These are phyloP conservation scores for Tenthredo distinguenda DNA, from an alignment of 2,888 invertebrate species.

Conservation along the genomic window DNA sequence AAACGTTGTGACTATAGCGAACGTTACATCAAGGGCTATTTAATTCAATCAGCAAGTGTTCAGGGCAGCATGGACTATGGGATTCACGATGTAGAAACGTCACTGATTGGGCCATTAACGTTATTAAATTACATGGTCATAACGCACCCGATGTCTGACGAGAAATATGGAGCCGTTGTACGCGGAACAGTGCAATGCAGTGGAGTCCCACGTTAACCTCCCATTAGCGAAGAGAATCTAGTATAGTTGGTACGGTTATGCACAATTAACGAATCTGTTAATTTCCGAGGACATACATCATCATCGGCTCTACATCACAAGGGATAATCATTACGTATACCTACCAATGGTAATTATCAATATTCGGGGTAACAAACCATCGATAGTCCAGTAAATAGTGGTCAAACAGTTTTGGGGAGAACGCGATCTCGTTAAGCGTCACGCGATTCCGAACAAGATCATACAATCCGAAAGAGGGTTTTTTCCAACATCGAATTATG, in stretches of 20 bases:
- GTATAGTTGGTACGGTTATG: background rate
- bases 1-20: background rate
- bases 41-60: conserved; percentile 10
- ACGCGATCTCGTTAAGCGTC: too few relatives aligned
- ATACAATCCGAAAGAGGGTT: too few relatives aligned
- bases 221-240: background rate
- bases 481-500: background rate
- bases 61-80: background rate
- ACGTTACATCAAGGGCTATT: background rate
- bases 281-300: background rate
- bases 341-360: background rate
- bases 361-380: background rate
- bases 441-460: too few relatives aligned
- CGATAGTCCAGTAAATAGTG: too few relatives aligned
- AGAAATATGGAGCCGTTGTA: conserved; percentile 21
- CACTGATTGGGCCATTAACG: conserved; percentile 30
- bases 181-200: background rate
- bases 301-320: background rate
- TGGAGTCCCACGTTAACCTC: background rate
- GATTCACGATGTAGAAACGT: background rate
- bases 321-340: background rate
- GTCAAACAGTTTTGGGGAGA: background rate
- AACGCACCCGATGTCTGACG: conserved; percentile 7
- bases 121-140: conserved; percentile 37
- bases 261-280: conserved; percentile 4